Evolutionary conservation across 2,888 invertebrate genomes (phyloP), one percentile per base, ranked within the genome.

Genomic region (Patella caerulea): DNA sequence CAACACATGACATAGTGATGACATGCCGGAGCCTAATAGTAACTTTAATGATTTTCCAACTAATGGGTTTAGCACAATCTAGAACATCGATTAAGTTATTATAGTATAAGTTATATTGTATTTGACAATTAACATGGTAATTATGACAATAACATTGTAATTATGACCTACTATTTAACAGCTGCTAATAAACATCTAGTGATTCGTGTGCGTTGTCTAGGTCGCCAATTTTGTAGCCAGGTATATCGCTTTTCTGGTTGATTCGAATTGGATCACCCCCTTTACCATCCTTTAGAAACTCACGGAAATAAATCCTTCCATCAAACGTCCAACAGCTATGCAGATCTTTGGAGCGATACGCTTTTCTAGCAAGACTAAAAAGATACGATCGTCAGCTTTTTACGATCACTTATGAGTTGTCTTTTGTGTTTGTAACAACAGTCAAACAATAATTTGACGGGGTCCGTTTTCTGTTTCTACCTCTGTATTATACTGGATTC

Each of bases 361-460:
- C 19, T 14, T 65, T 65, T 14, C 65, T 65, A 24, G 19, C 65
- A 24, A 65, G 24, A 24, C 65, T 65, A 65, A 65, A 19, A 24
- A 65, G 65, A 15, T 24, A 65, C 7, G 65, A 65, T 24, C 65
- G 19, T 24, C 24, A 29, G 29, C 24, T 24, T 19, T 24, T 65
- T 14, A 24, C 19, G 11, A 14, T 24, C 65, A 65, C 65, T 65
- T 11, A 65, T 65, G 24, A 65, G 65, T 65, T 65, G 19, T 24
- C 65, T 65, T 65, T 65, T 65, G 11, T 65, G 65, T 65, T 65
- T 65, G 12, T 65, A 65, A 4, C 65, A n/a, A n/a, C 17, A 65
- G 65, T 3, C 65, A 9, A 24, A 65, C 24, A 24, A 65, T 65
- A 5, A 65, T 65, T 65, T 65, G 65, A 12, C 65, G 11, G 24